Percentiles rank a stretch among this genome's conserved stretches.
phyloP scores from a whole-genome alignment of 2,888 invertebrate species.

The Cremastobaeus sp. region DNA sequence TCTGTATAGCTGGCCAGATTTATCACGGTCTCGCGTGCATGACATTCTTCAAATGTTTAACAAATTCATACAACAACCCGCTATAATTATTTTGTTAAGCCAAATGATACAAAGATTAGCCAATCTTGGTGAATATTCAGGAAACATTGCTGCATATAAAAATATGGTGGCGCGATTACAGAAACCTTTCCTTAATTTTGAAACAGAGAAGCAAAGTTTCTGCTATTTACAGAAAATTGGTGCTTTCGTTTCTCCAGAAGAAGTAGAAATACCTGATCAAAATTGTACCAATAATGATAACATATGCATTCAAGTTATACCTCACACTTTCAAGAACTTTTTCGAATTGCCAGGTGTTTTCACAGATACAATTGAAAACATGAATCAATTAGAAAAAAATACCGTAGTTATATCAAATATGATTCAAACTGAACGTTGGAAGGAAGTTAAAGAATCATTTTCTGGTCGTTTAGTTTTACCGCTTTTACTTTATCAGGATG shows the following conservation, averaged over 20 bases:
- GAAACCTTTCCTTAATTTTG: conserved; percentile 3
- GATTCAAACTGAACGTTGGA: no score
- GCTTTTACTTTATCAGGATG: no score
- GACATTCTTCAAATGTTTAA: conserved; percentile 11
- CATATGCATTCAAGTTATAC: no score
- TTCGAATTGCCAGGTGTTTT: no score
- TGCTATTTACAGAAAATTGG: neutral
- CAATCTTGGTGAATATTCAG: neutral
- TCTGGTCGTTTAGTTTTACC: no score
- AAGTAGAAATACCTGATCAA: no score
- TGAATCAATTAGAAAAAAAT: no score
- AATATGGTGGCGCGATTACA: neutral
- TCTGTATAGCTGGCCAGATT: conserved; percentile 6
- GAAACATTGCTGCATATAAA: neutral
- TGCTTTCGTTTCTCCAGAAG: neutral
- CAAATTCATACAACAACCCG: neutral
- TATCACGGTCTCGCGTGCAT: conserved; percentile 7
- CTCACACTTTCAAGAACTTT: no score
- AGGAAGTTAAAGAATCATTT: no score
- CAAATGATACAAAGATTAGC: conserved; percentile 10
- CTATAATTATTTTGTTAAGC: conserved; percentile 10
- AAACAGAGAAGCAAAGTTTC: conserved; percentile 1
- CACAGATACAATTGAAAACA: neutral
- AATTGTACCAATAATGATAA: no score
- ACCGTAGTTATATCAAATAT: no score